Base-by-base conservation (phyloP, 2,888 invertebrate species). In the Eueremaeus valkanovi region DNA sequence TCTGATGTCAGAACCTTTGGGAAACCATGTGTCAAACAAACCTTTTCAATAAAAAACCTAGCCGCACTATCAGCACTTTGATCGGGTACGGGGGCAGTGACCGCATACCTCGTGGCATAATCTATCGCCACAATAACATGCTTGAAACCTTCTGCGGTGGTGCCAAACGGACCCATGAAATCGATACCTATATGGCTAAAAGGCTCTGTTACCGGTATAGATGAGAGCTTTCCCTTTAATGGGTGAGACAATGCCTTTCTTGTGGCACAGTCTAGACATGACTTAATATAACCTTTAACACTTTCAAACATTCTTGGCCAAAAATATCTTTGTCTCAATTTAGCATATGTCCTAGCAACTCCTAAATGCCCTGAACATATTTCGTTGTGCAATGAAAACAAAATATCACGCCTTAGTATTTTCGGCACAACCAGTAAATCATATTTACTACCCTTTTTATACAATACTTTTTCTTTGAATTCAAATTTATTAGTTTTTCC, bases 41-140 rank as follows among this genome's bases (percentile, higher is more conserved):
- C 68, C 31, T 75, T 21, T 55, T 76, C 55, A 2, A 76, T 40
- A 18, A 78, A 36, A 45, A 76, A 75, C 16, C 76, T 68, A 13
- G 66, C 27, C 3, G 27, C 27, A 3, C 2, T 21, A 1, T 8
- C 27, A 18, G 72, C 49, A 18, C 1, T 11, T 49, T n/a, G n/a
- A 18, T 9, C 18, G 2, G n/a, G 5, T 0, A 31, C 18, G 0
- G 72, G 21, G 0, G 5, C 3, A 3, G 36, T 49, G 6, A 33
- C 51, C 3, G 18, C 16, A 6, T 18, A 73, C 6, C 21, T 45
- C 3, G 73, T 55, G 1, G 6, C 8, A 3, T n/a, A 55, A 18
- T 73, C 73, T 0, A 24, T 6, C 3, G 8, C 6, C 2, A 58
- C 58, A n/a, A 73, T n/a, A 31, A 73, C 31, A 24, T 55, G 1